Evolutionary conservation across 2,797 vertebrate genomes (phyloP), one percentile per base, ranked within the genome.

Genomic region (Acipenser oxyrinchus): DNA sequence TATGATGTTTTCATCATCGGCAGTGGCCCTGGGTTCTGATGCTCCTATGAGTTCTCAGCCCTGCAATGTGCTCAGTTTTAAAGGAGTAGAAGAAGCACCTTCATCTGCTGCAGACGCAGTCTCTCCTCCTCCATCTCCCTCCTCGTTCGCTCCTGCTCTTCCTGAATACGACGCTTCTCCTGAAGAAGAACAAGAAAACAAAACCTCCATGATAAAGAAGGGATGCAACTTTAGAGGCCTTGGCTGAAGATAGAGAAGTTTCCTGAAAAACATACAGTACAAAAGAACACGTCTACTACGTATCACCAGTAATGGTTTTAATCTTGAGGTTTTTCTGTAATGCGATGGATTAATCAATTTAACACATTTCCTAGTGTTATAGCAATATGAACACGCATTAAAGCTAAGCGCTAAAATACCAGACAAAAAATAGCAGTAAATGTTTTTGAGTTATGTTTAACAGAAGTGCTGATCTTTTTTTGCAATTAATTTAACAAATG

Each of bases 121-220:
- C 79, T 89, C 82, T 95, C 91, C 52, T 93, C 90, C 69, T 93
- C 93, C 81, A 91, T 83, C 69, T 93, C 91, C 73, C 92, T 83
- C 75, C 73, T 89, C 67, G 80, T 83, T 67, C 78, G 75, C 57
- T 93, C 84, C 79, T 93, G 81, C 76, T 91, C 86, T 68, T 93
- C 91, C 75, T 92, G 89, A 72, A 91, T 77, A 64, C 88, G 80
- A n/a, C 88, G 87, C 81, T 92, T 94, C 79, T 93, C 93, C 93
- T 94, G 80, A 64, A 64, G 53, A 53, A 0, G 7, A 49, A 8
- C 12, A 13, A 51, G 8, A 23, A 11, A 49, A 12, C 37, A 66
- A 48, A 62, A 62, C 2, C 15, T 18, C 15, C 15, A 18, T 18
- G 15, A 18, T 18, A 18, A 18, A 18, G 15, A n/a, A 15, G 8